Evolutionary conservation across 2,113 vertebrate genomes (phyloP).

Genomic region (Gadus chalcogrammus): DNA sequence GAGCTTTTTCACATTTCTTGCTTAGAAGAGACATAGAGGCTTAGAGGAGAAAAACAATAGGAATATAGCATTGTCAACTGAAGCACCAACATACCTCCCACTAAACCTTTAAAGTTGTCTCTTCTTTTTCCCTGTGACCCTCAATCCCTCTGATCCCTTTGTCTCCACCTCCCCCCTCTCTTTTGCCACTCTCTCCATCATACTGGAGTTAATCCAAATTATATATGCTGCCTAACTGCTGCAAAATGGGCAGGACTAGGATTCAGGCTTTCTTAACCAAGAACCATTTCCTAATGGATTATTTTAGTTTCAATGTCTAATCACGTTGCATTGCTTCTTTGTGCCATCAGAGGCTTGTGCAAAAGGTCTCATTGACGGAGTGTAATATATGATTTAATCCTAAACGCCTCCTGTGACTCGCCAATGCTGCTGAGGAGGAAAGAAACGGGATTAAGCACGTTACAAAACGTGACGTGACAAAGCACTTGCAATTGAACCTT

Average conservation of each 20-base stretch:
- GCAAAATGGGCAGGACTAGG: conserved; percentile 47
- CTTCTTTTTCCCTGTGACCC: conserved; percentile 18
- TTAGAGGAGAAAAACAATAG: not conserved
- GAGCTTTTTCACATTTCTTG: no score
- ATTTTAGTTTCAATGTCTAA: conserved; percentile 59
- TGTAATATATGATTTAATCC: conserved; percentile 43
- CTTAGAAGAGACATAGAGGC: not conserved
- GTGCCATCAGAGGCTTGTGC: conserved; percentile 33
- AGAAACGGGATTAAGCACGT: not conserved
- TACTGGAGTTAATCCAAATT: conserved; percentile 69
- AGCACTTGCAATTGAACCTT: not conserved
- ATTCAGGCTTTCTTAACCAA: conserved; percentile 58
- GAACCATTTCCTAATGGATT: conserved; percentile 56
- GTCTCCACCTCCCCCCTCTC: conserved; percentile 6
- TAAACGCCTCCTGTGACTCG: conserved; percentile 30
- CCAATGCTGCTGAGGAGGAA: conserved; percentile 1
- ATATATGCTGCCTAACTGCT: conserved; percentile 57
- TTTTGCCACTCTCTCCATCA: conserved; percentile 37
- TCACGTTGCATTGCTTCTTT: conserved; percentile 49
- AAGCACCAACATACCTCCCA: not conserved
- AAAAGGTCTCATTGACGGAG: conserved; percentile 52
- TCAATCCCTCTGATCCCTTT: conserved; percentile 8
- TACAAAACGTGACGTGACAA: no score
- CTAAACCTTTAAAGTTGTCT: conserved; percentile 13
- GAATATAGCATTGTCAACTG: not conserved